phyloP scores from a whole-genome alignment of 2,888 invertebrate genomes.

The Actias luna region DNA sequence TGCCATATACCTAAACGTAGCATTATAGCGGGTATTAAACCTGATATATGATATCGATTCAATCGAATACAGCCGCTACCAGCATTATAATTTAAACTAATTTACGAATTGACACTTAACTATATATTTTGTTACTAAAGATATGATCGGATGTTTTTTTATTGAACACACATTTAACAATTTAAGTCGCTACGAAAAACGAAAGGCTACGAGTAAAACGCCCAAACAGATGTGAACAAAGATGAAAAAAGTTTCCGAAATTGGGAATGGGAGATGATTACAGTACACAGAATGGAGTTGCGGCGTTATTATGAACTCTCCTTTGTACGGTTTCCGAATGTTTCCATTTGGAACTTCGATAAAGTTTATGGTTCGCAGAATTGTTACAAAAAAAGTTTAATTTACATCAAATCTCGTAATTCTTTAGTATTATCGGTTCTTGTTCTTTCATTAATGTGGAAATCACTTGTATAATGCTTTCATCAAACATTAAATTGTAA shows the following conservation, averaged over 20 bases:
- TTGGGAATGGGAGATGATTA: slow-evolving; percentile 76
- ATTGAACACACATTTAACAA: slow-evolving; percentile 21
- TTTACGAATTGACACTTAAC: not conserved
- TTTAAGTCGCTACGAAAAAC: slow-evolving; percentile 49
- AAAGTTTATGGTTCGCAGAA: slow-evolving; percentile 59
- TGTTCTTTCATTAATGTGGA: slow-evolving; percentile 16
- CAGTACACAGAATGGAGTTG: slow-evolving; percentile 75
- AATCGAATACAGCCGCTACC: too few species aligned
- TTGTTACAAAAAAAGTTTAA: slow-evolving; percentile 62
- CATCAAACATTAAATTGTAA: not conserved
- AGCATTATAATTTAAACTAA: too few species aligned
- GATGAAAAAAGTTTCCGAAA: slow-evolving; percentile 78
- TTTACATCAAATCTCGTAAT: slow-evolving; percentile 59
- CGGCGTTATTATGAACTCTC: slow-evolving; percentile 74
- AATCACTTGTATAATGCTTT: not conserved
- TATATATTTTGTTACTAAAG: not conserved
- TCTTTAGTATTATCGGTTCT: slow-evolving; percentile 50
- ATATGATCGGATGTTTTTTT: not conserved
- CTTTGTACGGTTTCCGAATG: slow-evolving; percentile 73
- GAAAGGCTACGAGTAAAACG: slow-evolving; percentile 57
- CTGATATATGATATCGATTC: too few species aligned
- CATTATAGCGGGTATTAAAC: too few species aligned
- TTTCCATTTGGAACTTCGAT: slow-evolving; percentile 60
- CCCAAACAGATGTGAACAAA: slow-evolving; percentile 76
- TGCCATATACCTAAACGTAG: too few species aligned